phyloP scores from a whole-genome alignment of 2,888 invertebrate species.

The Papilio elwesi region DNA sequence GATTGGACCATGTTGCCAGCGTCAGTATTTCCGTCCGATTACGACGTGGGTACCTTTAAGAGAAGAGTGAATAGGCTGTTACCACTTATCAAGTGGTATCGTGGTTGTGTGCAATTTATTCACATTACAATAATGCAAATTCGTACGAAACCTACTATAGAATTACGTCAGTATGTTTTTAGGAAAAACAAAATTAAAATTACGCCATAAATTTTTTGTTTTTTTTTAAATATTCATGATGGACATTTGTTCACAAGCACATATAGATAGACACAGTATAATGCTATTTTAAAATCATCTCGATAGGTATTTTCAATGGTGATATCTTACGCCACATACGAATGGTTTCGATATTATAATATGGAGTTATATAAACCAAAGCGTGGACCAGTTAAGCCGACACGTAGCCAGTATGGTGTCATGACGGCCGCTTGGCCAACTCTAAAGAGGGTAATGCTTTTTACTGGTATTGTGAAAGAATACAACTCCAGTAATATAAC shows the following conservation, averaged over 20 bases:
- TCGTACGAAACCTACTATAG: no score
- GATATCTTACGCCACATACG: slow-evolving; percentile 22
- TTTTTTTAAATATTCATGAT: background rate
- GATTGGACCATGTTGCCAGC: no score
- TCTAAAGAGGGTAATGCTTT: slow-evolving; percentile 27
- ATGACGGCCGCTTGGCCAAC: slow-evolving; percentile 27
- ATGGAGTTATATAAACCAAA: slow-evolving; percentile 51
- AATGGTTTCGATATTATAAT: slow-evolving; percentile 48
- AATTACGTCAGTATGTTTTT: no score
- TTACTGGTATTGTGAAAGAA: slow-evolving; percentile 33
- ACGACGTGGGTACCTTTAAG: no score
- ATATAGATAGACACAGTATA: background rate
- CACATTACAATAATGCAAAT: no score
- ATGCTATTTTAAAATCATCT: background rate
- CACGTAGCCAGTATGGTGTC: slow-evolving; percentile 48
- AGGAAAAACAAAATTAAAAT: no score
- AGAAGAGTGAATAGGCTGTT: no score
- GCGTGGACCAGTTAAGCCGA: slow-evolving; percentile 51
- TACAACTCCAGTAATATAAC: background rate
- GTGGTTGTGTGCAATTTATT: no score
- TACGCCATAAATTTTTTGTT: no score
- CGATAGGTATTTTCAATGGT: background rate
- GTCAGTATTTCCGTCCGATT: no score
- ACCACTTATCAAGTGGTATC: no score
- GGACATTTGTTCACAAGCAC: background rate